These are phyloP conservation scores for Phylloscopus trochiloides DNA, from an alignment of 2,113 vertebrate species.

Conservation along the genomic window DNA sequence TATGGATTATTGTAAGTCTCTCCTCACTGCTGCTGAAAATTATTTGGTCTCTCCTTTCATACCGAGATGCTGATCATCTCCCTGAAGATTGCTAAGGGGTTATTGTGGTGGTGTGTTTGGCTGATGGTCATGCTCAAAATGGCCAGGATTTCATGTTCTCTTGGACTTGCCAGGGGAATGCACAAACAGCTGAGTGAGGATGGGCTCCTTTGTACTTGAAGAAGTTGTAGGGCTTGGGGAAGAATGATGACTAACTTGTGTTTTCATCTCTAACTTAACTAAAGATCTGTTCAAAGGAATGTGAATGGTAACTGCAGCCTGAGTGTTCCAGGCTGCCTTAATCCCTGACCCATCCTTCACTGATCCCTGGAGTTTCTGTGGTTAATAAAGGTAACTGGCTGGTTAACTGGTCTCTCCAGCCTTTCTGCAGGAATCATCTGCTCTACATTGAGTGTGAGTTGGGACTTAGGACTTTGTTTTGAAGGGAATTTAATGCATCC, in stretches of 20 bases:
- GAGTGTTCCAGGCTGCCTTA: not conserved
- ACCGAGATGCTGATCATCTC: not conserved
- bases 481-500: not conserved
- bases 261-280: not conserved
- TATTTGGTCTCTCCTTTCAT: not conserved
- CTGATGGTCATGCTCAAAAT: not conserved
- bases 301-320: not conserved
- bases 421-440: not conserved
- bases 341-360: not conserved
- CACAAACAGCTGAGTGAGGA: not conserved
- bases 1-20: constrained; percentile 59
- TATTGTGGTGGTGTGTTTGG: not conserved
- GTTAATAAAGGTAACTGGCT: not conserved
- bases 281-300: not conserved
- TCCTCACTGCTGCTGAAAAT: constrained; percentile 17
- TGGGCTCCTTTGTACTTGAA: not conserved
- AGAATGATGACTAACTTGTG: not conserved
- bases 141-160: not conserved
- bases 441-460: not conserved
- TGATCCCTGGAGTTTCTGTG: not conserved
- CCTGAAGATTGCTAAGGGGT: not conserved
- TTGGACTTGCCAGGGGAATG: not conserved
- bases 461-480: not conserved
- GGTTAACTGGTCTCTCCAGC: not conserved
- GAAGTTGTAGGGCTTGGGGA: not conserved